Evolutionary conservation across 1,140 invertebrate species (phyloP).

Genomic region (Ostrea edulis): DNA sequence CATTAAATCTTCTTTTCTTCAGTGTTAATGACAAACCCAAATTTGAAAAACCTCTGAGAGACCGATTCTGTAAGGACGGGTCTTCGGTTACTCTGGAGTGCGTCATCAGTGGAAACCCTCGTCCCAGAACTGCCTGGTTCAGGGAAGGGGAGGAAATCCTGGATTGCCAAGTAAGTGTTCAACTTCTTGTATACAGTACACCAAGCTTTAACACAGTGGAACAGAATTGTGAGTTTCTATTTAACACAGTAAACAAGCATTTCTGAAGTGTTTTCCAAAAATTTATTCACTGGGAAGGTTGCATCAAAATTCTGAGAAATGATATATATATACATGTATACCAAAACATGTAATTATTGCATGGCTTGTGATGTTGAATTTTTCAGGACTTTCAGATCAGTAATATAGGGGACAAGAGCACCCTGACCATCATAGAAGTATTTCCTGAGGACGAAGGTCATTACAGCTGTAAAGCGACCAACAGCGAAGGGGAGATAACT

Average conservation of each 20-base stretch:
- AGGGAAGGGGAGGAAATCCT: conserved; percentile 75
- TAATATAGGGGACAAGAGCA: conserved; percentile 83
- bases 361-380: neutral
- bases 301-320: no score
- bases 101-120: conserved; percentile 76
- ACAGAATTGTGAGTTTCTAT: neutral
- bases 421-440: conserved; percentile 78
- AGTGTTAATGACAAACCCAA: conserved; percentile 9
- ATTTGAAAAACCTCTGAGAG: conserved; percentile 64
- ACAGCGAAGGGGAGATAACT: conserved; percentile 90
- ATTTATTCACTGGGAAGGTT: no score
- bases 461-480: conserved; percentile 93
- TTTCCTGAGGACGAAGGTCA: conserved; percentile 88
- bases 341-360: neutral
- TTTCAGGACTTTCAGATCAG: conserved; percentile 75
- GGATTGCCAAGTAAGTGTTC: conserved; percentile 70
- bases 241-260: no score
- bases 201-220: neutral
- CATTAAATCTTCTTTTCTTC: neutral
- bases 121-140: conserved; percentile 85
- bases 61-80: conserved; percentile 68
- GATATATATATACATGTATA: no score
- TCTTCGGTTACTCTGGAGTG: conserved; percentile 72
- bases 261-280: no score
- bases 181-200: neutral